Conservation (phyloP, 1,140 invertebrate species). For the Platorchestia sp. region DNA sequence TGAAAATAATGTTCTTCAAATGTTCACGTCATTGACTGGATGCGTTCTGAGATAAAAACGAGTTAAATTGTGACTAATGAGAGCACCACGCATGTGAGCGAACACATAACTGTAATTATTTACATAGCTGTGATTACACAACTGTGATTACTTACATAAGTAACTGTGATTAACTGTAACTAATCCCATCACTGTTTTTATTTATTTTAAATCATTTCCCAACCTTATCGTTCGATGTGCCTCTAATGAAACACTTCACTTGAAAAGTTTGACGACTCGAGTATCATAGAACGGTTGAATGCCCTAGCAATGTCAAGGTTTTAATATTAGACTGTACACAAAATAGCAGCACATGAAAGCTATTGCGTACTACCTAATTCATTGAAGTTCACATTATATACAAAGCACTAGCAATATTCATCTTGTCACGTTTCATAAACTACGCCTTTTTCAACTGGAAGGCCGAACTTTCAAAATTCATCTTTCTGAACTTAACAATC, state of each 20-base stretch:
- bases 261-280: too few relatives aligned
- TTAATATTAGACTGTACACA: neutral
- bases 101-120: neutral
- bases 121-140: neutral
- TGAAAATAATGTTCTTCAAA: neutral
- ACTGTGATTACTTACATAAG: neutral
- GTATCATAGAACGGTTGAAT: too few relatives aligned
- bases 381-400: neutral
- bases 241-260: too few relatives aligned
- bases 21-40: neutral
- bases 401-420: neutral
- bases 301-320: too few relatives aligned
- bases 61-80: neutral
- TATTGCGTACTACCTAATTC: neutral
- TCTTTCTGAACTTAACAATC: neutral
- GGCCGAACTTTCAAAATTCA: neutral
- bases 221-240: too few relatives aligned
- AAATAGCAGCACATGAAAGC: too few relatives aligned
- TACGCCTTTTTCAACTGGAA: neutral
- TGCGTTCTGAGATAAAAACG: neutral
- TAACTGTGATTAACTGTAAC: too few relatives aligned
- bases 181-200: too few relatives aligned
- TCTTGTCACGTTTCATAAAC: neutral
- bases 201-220: too few relatives aligned
- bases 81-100: neutral